Conservation (phyloP, 2,113 vertebrate genomes). For the Hucho hucho region DNA sequence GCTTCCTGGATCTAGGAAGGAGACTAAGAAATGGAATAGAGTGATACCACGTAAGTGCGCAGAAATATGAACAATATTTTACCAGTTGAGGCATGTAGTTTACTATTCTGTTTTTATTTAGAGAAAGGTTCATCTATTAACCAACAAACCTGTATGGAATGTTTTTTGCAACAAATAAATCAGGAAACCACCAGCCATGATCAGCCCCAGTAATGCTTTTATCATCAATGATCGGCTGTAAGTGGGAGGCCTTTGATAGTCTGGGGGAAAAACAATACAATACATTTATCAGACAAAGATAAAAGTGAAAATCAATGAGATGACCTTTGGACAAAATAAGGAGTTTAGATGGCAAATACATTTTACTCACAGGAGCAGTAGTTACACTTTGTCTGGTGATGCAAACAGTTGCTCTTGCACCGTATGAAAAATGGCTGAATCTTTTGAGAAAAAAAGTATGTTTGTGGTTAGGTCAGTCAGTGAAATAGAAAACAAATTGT, state of each 20-base stretch:
- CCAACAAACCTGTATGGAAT: slow-evolving; percentile 42
- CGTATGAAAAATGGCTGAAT: slow-evolving; percentile 64
- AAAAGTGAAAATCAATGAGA: not conserved
- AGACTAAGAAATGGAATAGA: slow-evolving; percentile 1
- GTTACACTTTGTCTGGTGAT: slow-evolving; percentile 5
- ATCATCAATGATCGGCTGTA: slow-evolving; percentile 19
- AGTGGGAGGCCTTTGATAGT: slow-evolving; percentile 13
- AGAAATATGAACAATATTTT: no score
- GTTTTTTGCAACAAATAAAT: slow-evolving; percentile 31
- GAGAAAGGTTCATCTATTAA: not conserved
- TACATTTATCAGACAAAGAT: not conserved
- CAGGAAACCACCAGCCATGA: slow-evolving; percentile 29
- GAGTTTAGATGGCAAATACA: not conserved
- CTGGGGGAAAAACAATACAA: slow-evolving; percentile 19
- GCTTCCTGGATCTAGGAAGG: slow-evolving; percentile 33
- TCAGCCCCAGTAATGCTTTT: slow-evolving; percentile 33
- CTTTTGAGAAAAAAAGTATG: slow-evolving; percentile 40
- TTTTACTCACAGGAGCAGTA: slow-evolving; percentile 56
- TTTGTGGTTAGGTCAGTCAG: not conserved
- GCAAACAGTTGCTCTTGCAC: slow-evolving; percentile 61
- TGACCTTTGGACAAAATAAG: not conserved
- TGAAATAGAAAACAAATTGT: not conserved
- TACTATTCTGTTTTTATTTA: slow-evolving; percentile 9
- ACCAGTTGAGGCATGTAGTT: not conserved
- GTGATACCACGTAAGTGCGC: no score